A percentile compares a stretch with the other conserved stretches of the same genome.
These are phyloP conservation scores for Rapana venosa DNA, from an alignment of 2,888 invertebrate species.

Conservation along the genomic window DNA sequence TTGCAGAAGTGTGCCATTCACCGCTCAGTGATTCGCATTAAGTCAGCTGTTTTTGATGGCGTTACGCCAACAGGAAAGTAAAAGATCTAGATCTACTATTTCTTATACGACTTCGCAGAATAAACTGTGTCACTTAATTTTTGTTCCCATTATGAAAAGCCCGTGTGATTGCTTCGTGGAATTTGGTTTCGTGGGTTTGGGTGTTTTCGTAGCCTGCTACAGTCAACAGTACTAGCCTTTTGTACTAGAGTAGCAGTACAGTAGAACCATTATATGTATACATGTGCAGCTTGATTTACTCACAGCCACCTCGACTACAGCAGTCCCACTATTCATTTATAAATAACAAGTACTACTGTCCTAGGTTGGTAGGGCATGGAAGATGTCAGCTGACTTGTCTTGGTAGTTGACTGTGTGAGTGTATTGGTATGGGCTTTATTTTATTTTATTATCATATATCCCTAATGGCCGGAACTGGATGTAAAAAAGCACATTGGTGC, in stretches of 20 bases:
- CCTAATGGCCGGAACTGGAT: no score
- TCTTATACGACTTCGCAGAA: neutral
- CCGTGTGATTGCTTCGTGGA: neutral
- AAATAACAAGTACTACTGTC: no score
- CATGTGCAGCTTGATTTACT: no score
- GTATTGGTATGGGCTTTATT: no score
- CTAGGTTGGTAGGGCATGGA: no score
- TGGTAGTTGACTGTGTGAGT: no score
- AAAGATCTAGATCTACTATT: neutral
- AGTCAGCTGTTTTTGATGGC: slow-evolving; percentile 16
- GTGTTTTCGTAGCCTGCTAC: neutral
- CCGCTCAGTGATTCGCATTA: neutral
- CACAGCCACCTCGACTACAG: no score
- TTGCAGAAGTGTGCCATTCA: neutral
- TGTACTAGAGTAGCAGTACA: neutral
- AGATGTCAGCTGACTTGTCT: no score
- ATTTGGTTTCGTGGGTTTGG: neutral
- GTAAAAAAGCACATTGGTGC: no score
- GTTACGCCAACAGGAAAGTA: slow-evolving; percentile 2
- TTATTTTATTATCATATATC: no score
- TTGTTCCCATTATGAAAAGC: neutral
- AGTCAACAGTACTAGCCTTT: neutral
- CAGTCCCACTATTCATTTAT: no score
- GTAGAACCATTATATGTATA: no score
- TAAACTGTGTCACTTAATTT: neutral